Evolutionary conservation across 2,113 vertebrate species (phyloP), one percentile per base, ranked within the genome.

Genomic region (Chloropsis cyanopogon): DNA sequence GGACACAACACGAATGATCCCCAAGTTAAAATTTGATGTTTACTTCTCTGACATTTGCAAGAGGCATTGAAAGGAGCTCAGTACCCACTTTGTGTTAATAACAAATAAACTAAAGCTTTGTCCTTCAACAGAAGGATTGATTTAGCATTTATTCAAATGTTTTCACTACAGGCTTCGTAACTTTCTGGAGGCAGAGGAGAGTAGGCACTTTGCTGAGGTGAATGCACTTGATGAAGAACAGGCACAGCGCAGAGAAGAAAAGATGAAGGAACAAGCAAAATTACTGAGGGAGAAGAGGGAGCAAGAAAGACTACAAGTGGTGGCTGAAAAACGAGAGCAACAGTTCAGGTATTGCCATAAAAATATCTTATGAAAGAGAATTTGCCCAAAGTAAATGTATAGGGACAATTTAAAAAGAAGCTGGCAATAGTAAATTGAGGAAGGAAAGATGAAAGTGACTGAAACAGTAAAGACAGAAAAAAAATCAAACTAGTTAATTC

Each of bases 111-210:
- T 26, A 13, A 10, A 81, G 44, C 7, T 39, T 50, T 14, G 25
- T 59, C 14, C 2, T 56, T 83, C 9, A 6, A 9, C 10, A 25
- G 80, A 59, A 42, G 53, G 18, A 65, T 44, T 49, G n/a, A 44
- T 92, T 82, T 44, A 66, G 41, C 42, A 84, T 70, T 65, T 76
- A 14, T 64, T 65, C 50, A 56, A 65, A 41, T 49, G 22, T 57
- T 85, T 65, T 90, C 63, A 11, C 93, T 82, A 35, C 96, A 99
- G 99, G 91, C 98, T 99, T 50, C 97, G 96, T 22, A 93, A 93
- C 24, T 95, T 99, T 83, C 82, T 99, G 96, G 97, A 98, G 89
- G 92, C 66, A 21, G 99, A 99, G 95, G 98, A 99, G 90, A 96
- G 73, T 33, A 97, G 95, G 10, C 96, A 98, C 71, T 91, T 98